These are phyloP conservation scores for Craterocephalus amniculus DNA, from an alignment of 2,797 vertebrate genomes.

Conservation along the genomic window DNA sequence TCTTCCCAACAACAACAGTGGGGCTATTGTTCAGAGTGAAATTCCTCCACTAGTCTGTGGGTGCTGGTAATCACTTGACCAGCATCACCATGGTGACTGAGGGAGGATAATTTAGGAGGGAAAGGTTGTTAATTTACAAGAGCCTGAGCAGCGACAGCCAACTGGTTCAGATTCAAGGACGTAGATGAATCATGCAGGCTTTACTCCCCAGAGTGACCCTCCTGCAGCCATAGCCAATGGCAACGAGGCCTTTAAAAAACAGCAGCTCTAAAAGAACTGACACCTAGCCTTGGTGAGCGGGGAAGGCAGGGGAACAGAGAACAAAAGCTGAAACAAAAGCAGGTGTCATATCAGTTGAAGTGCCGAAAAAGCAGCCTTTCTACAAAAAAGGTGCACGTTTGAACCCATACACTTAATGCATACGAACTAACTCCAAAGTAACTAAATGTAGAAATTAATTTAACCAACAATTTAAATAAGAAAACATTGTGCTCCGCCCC, in stretches of 20 bases:
- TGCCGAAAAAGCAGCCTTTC: neutral
- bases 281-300: constrained; percentile 44
- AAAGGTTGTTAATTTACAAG: constrained; percentile 73
- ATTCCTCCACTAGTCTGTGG: constrained; percentile 68
- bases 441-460: constrained; percentile 4
- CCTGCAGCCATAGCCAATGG: constrained; percentile 37
- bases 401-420: neutral
- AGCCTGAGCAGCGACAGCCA: constrained; percentile 49
- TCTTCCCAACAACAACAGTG: constrained; percentile 51
- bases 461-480: constrained; percentile 6
- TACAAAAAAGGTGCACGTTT: neutral
- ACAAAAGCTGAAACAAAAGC: constrained; percentile 36
- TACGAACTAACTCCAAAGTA: neutral
- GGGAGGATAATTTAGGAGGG: constrained; percentile 53
- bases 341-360: constrained; percentile 15
- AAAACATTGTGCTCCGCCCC: constrained; percentile 7
- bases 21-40: constrained; percentile 67
- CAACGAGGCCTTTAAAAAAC: constrained; percentile 48
- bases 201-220: constrained; percentile 36
- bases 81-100: constrained; percentile 77
- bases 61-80: constrained; percentile 68
- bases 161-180: constrained; percentile 67
- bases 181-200: constrained; percentile 61
- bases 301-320: constrained; percentile 5
- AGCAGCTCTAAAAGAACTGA: constrained; percentile 42